phyloP scores from a whole-genome alignment of 2,797 vertebrate genomes.

The Hybognathus amarus region DNA sequence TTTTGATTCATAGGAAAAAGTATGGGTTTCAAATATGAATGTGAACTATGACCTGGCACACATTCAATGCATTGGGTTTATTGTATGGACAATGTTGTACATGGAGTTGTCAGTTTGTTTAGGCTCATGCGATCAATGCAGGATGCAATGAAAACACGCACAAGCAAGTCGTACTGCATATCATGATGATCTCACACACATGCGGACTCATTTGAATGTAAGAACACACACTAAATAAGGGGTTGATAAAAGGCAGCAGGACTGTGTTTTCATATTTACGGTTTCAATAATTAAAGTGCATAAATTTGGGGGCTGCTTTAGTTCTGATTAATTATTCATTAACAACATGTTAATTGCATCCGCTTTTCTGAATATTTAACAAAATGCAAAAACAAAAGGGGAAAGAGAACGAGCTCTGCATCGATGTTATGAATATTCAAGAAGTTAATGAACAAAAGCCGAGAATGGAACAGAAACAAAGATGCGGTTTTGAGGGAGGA shows the following conservation, averaged over 20 bases:
- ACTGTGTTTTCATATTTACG: constrained; percentile 84
- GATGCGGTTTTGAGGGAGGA: constrained; percentile 45
- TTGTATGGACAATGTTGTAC: neutral
- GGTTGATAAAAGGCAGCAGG: constrained; percentile 58
- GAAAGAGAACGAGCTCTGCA: constrained; percentile 65
- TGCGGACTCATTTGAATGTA: constrained; percentile 54
- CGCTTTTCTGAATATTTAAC: constrained; percentile 90
- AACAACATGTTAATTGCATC: constrained; percentile 92
- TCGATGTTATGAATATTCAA: constrained; percentile 77
- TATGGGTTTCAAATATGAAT: neutral
- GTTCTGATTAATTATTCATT: constrained; percentile 93
- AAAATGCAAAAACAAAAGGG: constrained; percentile 82
- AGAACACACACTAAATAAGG: constrained; percentile 54
- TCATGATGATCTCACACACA: constrained; percentile 34
- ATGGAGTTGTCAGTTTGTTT: neutral
- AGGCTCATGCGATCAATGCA: neutral
- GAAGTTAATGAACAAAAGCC: constrained; percentile 61
- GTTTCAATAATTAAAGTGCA: constrained; percentile 91
- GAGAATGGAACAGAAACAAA: constrained; percentile 61
- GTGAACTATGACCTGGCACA: neutral
- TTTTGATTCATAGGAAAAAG: neutral
- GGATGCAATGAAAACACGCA: constrained; percentile 24
- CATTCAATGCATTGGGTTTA: neutral
- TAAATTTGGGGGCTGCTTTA: constrained; percentile 87
- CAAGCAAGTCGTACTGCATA: constrained; percentile 34